phyloP scores from a whole-genome alignment of 1,140 invertebrate species.

The Drosophila kepulauana region DNA sequence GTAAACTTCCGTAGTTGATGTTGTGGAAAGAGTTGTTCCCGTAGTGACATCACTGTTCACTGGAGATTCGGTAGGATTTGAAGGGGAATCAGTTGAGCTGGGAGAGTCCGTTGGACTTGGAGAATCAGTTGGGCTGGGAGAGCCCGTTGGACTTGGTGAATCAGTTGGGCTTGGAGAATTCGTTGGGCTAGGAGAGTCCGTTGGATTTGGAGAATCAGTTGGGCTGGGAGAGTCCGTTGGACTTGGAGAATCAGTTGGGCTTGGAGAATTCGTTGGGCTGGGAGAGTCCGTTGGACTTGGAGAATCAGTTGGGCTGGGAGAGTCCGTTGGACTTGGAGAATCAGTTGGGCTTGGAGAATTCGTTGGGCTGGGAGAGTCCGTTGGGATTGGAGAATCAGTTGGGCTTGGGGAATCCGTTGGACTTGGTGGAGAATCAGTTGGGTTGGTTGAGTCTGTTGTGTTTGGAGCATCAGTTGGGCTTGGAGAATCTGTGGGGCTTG shows the following conservation, averaged over 20 bases:
- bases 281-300: neutral
- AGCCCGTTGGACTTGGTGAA: neutral
- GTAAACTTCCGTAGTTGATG: constrained; percentile 2
- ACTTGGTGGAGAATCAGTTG: neutral
- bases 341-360: neutral
- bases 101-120: neutral
- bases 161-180: no score
- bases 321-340: neutral
- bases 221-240: neutral
- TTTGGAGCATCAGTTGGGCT: neutral
- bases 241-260: constrained; percentile 2
- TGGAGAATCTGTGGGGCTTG: neutral
- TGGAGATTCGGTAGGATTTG: neutral
- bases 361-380: neutral
- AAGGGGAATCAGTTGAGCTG: neutral
- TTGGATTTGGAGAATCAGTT: neutral
- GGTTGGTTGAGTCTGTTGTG: neutral
- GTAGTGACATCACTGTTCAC: constrained; percentile 1
- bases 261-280: neutral
- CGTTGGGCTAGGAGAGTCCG: neutral
- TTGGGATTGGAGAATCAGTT: neutral
- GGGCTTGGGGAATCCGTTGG: neutral
- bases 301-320: no score
- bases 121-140: neutral
- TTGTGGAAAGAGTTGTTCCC: neutral